phyloP scores from a whole-genome alignment of 2,888 invertebrate species.

The Cheilosia vernalis region DNA sequence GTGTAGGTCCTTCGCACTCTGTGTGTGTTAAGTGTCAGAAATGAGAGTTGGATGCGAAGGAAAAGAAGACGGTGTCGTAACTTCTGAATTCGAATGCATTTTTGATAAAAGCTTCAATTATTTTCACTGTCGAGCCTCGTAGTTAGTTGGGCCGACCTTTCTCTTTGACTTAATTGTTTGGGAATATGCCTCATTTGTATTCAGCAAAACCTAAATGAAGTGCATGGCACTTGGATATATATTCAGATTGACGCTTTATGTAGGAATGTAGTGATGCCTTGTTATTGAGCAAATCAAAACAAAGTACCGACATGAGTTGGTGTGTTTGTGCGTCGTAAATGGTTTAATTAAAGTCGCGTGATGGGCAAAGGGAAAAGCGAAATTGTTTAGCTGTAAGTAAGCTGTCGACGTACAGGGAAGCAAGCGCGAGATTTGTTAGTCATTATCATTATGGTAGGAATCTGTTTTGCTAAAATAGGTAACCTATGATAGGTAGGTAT shows the following conservation, averaged over 20 bases:
- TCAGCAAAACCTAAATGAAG: constrained; percentile 27
- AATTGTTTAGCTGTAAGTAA: too few species aligned
- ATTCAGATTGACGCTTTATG: constrained; percentile 8
- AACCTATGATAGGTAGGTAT: too few species aligned
- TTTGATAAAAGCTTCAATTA: constrained; percentile 59
- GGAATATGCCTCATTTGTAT: constrained; percentile 48
- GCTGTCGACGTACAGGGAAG: too few species aligned
- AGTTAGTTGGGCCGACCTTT: constrained; percentile 35
- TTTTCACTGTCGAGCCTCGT: constrained; percentile 17
- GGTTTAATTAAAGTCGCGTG: neutral
- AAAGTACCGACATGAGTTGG: neutral
- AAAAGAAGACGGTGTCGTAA: constrained; percentile 11
- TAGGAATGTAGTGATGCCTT: neutral
- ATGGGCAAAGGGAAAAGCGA: too few species aligned
- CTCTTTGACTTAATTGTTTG: constrained; percentile 49
- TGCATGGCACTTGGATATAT: constrained; percentile 5
- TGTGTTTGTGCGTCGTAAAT: neutral
- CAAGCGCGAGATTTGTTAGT: too few species aligned
- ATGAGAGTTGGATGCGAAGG: constrained; percentile 16
- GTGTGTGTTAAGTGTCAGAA: constrained; percentile 40
- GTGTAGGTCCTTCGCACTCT: constrained; percentile 50
- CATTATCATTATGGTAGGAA: too few species aligned
- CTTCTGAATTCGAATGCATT: constrained; percentile 31
- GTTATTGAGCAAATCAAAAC: neutral
- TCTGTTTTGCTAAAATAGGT: too few species aligned